Evolutionary conservation across 2,113 vertebrate genomes (phyloP), one percentile per base, ranked within the genome.

Genomic region (Etheostoma spectabile): DNA sequence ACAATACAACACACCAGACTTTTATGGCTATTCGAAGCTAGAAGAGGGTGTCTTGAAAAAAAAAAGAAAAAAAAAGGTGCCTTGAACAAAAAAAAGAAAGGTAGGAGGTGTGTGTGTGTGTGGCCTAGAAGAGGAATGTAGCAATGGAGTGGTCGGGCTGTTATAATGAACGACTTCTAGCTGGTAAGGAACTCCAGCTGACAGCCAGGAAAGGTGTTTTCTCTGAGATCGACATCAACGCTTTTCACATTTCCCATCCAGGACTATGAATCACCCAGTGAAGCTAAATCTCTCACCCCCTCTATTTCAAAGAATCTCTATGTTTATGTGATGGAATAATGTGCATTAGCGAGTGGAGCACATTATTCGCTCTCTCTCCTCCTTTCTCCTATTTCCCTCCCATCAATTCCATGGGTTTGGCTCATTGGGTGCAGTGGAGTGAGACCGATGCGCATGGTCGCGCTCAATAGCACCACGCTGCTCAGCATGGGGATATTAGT

Each of bases 401-500:
- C 87, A 84, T 89, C 91, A 86, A 68, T 90, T 89, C 87, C 73
- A 33, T 63, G 83, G 87, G 79, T 85, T 83, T 73, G 74, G 86
- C 89, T 93, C 85, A 84, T 83, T 80, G 88, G 81, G 86, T 79
- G 91, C 87, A 91, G 67, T 16, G 65, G 85, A 91, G 88, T 90
- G 88, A 87, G 85, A 94, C 93, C 72, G 93, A 91, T 48, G 84
- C 85, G 88, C 91, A 92, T 90, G 90, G 89, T 86, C 73, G 89
- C 89, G 63, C 91, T 86, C 86, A 88, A 90, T 87, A 89, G 89
- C 86, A 72, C 89, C 86, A 77, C 85, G 42, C 79, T 80, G 76
- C 89, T 92, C 89, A 90, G 91, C 89, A 93, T 62, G 77, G 86
- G 90, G 91, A 94, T 86, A 89, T 92, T 90, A 88, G 91, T 87